A percentile compares a stretch with the other conserved stretches of the same genome.
Conservation (phyloP, 2,888 invertebrate species). For the Pandemis heparana region DNA sequence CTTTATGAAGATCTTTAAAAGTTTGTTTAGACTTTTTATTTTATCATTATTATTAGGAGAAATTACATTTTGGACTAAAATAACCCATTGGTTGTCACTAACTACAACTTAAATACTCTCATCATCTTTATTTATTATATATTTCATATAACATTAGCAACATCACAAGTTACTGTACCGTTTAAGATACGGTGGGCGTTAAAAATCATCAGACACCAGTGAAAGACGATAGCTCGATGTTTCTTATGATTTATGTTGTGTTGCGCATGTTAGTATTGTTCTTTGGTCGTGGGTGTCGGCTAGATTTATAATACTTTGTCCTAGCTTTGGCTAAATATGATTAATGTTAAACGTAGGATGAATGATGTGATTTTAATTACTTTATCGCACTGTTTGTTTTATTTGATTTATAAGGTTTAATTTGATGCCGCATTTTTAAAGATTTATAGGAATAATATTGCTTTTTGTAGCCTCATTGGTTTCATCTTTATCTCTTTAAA, state of each 20-base stretch:
- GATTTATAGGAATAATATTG: no score
- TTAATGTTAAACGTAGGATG: slow-evolving; percentile 46
- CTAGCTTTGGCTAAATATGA: slow-evolving; percentile 64
- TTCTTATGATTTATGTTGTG: slow-evolving; percentile 81
- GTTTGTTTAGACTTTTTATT: no score
- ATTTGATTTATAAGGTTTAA: neutral
- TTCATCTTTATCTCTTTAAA: neutral
- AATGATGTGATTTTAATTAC: slow-evolving; percentile 35
- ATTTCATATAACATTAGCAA: slow-evolving; percentile 59
- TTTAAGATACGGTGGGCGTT: slow-evolving; percentile 81
- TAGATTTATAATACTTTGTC: slow-evolving; percentile 77
- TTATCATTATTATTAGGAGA: no score
- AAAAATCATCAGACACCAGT: slow-evolving; percentile 80
- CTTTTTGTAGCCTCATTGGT: neutral
- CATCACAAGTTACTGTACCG: slow-evolving; percentile 68
- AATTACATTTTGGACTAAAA: no score
- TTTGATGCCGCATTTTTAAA: neutral
- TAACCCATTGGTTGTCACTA: neutral
- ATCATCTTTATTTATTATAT: slow-evolving; percentile 40
- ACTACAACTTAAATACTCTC: neutral
- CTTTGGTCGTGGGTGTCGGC: slow-evolving; percentile 71
- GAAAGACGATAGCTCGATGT: slow-evolving; percentile 78
- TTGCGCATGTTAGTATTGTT: slow-evolving; percentile 78
- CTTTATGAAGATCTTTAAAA: no score
- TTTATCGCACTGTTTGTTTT: slow-evolving; percentile 12